Evolutionary conservation across 1,140 invertebrate species (phyloP).

Genomic region (Camponotus pennsylvanicus): DNA sequence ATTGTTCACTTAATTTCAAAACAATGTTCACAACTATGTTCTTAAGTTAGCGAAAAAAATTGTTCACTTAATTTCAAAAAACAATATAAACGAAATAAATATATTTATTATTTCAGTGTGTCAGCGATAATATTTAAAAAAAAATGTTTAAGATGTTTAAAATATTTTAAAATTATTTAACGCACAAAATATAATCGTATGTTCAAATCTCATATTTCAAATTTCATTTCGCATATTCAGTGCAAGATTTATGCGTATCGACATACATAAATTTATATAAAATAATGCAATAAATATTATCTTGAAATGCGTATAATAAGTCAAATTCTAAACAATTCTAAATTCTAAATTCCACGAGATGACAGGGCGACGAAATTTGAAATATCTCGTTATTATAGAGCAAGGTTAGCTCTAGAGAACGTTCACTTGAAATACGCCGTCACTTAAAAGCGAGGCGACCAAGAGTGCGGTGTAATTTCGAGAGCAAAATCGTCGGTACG

Average conservation of each 20-base stretch:
- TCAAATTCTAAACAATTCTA: not conserved
- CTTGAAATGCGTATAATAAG: not conserved
- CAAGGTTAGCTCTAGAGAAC: conserved; percentile 45
- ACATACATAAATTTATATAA: not conserved
- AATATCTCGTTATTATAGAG: conserved; percentile 40
- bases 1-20: not conserved
- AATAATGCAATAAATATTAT: not conserved
- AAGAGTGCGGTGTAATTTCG: conserved; percentile 56
- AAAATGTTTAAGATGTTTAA: not conserved
- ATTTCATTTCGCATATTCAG: not conserved
- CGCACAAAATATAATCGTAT: not conserved
- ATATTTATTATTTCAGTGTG: not conserved
- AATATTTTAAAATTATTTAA: not conserved
- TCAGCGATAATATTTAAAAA: not conserved
- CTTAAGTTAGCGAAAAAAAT: not conserved
- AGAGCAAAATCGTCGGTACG: conserved; percentile 39
- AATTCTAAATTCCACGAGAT: too few species aligned
- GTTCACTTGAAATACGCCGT: conserved; percentile 24
- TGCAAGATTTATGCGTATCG: not conserved
- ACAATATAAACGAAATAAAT: conserved; percentile 13
- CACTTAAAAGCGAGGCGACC: conserved; percentile 1
- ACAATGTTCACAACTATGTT: too few species aligned
- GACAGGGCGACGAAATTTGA: not conserved
- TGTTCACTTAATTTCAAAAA: not conserved
- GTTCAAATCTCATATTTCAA: not conserved